Evolutionary conservation across 1,140 invertebrate genomes (phyloP).

Genomic region (Zaprionus nigranus): DNA sequence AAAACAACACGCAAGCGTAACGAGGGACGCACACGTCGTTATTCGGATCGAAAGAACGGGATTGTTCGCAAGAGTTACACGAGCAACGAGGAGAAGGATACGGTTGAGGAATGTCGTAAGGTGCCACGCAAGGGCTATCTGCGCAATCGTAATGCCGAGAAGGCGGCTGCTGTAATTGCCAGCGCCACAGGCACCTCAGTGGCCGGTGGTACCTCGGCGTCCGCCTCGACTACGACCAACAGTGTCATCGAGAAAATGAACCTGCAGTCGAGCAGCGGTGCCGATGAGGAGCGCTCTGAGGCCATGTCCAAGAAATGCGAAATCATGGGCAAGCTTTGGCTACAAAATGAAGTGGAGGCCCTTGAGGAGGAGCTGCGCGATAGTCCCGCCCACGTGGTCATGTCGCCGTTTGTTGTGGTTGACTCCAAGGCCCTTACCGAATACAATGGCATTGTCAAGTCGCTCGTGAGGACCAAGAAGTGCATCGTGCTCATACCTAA

Average conservation of each 20-base stretch:
- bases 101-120: conserved; percentile 79
- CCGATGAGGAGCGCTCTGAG: conserved; percentile 80
- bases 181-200: conserved; percentile 68
- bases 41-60: conserved; percentile 82
- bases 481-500: conserved; percentile 93
- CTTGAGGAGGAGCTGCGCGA: conserved; percentile 86
- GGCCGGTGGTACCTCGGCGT: conserved; percentile 73
- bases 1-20: conserved; percentile 82
- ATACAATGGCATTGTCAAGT: conserved; percentile 90
- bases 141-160: conserved; percentile 79
- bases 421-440: conserved; percentile 90
- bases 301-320: conserved; percentile 85
- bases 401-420: conserved; percentile 91
- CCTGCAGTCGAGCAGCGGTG: conserved; percentile 77
- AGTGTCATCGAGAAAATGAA: conserved; percentile 79
- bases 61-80: conserved; percentile 82
- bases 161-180: conserved; percentile 62
- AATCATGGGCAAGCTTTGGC: conserved; percentile 90
- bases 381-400: conserved; percentile 80
- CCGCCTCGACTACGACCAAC: conserved; percentile 77
- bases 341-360: conserved; percentile 90
- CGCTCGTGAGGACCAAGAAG: conserved; percentile 90
- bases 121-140: conserved; percentile 80
- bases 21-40: conserved; percentile 84
- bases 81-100: conserved; percentile 83